phyloP scores from a whole-genome alignment of 2,888 invertebrate species.

The Standfussiana lucernea region DNA sequence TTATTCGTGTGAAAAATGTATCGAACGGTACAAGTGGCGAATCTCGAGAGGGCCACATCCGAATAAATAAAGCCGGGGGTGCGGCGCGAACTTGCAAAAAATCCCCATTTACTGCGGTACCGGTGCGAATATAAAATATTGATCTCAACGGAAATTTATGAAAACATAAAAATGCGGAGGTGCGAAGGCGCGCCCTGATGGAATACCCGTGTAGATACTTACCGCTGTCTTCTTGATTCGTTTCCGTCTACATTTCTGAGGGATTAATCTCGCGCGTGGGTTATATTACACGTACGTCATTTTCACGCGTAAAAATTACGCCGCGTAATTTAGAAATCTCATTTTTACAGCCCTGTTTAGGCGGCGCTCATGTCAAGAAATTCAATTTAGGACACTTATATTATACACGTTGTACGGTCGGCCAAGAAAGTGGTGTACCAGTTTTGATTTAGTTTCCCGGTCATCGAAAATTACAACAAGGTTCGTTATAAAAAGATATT shows the following conservation, averaged over 20 bases:
- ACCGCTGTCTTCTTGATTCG: constrained; percentile 71
- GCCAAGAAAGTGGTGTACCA: too few relatives aligned
- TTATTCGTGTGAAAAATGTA: constrained; percentile 86
- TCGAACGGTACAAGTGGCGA: constrained; percentile 84
- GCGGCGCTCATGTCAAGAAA: constrained; percentile 67
- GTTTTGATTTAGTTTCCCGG: too few relatives aligned
- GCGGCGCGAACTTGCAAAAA: constrained; percentile 81
- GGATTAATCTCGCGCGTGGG: constrained; percentile 71
- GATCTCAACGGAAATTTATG: constrained; percentile 88
- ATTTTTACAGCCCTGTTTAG: constrained; percentile 66
- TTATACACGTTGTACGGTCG: constrained; percentile 71
- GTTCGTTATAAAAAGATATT: too few relatives aligned
- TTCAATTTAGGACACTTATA: constrained; percentile 73
- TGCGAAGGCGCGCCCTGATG: constrained; percentile 82
- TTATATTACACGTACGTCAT: constrained; percentile 69
- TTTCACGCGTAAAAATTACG: constrained; percentile 69
- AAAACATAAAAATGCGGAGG: constrained; percentile 88
- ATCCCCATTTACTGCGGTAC: constrained; percentile 80
- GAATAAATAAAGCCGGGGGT: constrained; percentile 81
- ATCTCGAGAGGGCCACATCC: constrained; percentile 81
- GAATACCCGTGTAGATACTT: constrained; percentile 80
- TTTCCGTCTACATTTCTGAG: constrained; percentile 68
- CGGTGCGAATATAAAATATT: constrained; percentile 88
- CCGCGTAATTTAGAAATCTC: constrained; percentile 67
- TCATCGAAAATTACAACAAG: too few relatives aligned